Percentiles rank a stretch among this genome's conserved stretches.
Conservation (phyloP, 1,140 invertebrate species). For the Berghia stephanieae region DNA sequence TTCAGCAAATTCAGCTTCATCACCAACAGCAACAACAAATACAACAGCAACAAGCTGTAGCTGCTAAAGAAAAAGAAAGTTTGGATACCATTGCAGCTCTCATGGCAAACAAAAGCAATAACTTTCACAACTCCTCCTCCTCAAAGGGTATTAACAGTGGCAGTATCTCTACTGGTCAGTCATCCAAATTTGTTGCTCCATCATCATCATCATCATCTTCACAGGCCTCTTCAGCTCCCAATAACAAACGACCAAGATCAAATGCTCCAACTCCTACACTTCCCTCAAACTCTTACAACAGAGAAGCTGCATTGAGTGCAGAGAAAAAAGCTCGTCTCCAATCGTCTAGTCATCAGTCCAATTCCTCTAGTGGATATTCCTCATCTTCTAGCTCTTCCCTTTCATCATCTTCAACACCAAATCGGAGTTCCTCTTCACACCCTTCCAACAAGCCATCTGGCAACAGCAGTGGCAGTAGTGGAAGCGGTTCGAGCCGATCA, state of each 20-base stretch:
- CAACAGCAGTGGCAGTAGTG: not conserved
- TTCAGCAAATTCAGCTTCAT: slow-evolving; percentile 31
- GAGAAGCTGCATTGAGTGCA: slow-evolving; percentile 17
- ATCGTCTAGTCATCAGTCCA: slow-evolving; percentile 19
- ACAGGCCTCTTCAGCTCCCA: not conserved
- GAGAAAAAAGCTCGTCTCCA: slow-evolving; percentile 26
- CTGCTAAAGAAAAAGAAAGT: slow-evolving; percentile 22
- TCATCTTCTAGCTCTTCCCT: not conserved
- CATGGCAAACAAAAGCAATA: slow-evolving; percentile 31
- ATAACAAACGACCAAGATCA: slow-evolving; percentile 25
- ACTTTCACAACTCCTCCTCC: not conserved
- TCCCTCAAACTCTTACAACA: slow-evolving; percentile 28
- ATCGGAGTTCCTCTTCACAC: not conserved
- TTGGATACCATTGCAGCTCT: slow-evolving; percentile 30
- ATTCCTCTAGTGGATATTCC: slow-evolving; percentile 12
- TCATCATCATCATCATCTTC: slow-evolving; percentile 8
- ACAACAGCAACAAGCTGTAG: slow-evolving; percentile 24
- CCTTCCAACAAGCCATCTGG: not conserved
- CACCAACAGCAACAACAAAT: slow-evolving; percentile 31
- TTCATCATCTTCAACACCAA: not conserved
- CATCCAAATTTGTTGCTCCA: slow-evolving; percentile 18
- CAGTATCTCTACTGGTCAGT: slow-evolving; percentile 34
- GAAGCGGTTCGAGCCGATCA: not conserved
- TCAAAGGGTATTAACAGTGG: slow-evolving; percentile 30
- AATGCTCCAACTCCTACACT: not conserved